These are phyloP conservation scores for Gastrophysa polygoni DNA, from an alignment of 2,888 invertebrate genomes.

Conservation along the genomic window DNA sequence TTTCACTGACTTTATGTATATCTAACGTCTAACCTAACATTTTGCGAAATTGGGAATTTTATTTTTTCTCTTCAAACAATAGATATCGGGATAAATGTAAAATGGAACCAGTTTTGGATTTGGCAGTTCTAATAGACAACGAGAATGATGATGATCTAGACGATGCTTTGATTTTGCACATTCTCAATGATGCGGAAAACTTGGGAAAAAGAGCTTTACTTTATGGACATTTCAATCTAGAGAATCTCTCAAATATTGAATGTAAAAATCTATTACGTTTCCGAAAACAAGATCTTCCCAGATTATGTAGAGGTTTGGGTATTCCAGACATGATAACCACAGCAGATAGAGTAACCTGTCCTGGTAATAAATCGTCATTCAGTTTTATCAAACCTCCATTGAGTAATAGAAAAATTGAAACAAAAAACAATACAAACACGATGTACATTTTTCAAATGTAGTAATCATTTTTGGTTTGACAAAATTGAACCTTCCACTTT, in stretches of 20 bases:
- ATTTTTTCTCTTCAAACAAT: conserved; percentile 1
- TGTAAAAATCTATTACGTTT: conserved; percentile 1
- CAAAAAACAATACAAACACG: not conserved
- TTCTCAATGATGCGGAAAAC: too few species aligned
- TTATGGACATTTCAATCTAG: not conserved
- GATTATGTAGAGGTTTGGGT: conserved; percentile 6
- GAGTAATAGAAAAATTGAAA: conserved; percentile 1
- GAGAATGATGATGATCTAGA: too few species aligned
- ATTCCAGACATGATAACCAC: conserved; percentile 6
- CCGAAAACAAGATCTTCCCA: not conserved
- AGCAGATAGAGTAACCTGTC: conserved; percentile 3
- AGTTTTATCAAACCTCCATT: not conserved
- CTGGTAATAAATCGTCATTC: not conserved
- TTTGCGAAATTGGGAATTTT: not conserved
- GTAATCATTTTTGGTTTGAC: not conserved
- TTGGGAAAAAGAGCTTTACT: too few species aligned
- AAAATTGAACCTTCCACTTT: not conserved
- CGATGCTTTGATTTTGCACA: too few species aligned
- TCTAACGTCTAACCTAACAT: not conserved
- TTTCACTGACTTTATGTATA: not conserved
- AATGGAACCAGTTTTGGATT: conserved; percentile 4
- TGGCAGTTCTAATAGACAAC: too few species aligned
- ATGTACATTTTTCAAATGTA: not conserved
- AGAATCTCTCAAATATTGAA: not conserved
- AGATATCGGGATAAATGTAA: not conserved